A percentile compares a stretch with the other conserved stretches of the same genome.
phyloP scores from a whole-genome alignment of 2,113 vertebrate species.

The Pholis gunnellus region DNA sequence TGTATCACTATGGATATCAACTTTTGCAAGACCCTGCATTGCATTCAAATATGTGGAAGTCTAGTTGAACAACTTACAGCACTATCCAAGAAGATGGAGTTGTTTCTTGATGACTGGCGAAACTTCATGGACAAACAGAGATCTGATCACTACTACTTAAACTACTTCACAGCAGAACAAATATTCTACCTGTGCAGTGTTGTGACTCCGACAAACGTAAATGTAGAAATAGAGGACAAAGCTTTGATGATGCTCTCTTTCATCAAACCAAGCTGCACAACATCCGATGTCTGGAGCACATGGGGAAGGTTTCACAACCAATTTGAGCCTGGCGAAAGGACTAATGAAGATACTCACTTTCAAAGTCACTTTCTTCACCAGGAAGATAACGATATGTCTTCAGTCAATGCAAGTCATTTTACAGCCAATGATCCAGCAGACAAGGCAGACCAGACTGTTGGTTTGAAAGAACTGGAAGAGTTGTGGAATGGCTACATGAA shows the following conservation, averaged over 20 bases:
- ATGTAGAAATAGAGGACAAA: constrained; percentile 65
- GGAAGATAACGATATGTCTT: neutral
- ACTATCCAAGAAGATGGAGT: constrained; percentile 88
- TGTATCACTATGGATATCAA: constrained; percentile 84
- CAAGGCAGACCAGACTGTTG: constrained; percentile 25
- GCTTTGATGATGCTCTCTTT: constrained; percentile 91
- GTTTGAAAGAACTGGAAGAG: constrained; percentile 67
- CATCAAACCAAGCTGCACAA: constrained; percentile 80
- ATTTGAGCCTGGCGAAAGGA: constrained; percentile 48
- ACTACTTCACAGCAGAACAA: constrained; percentile 91
- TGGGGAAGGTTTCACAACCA: constrained; percentile 53
- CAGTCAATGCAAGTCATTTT: constrained; percentile 2
- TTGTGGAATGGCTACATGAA: constrained; percentile 84
- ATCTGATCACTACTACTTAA: constrained; percentile 84
- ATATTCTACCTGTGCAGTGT: constrained; percentile 87
- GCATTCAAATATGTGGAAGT: constrained; percentile 45
- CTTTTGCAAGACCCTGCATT: constrained; percentile 44
- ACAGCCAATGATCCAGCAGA: neutral
- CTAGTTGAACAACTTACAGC: constrained; percentile 77
- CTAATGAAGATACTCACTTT: constrained; percentile 53
- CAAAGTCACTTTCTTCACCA: constrained; percentile 60
- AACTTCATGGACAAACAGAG: constrained; percentile 83
- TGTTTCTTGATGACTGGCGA: constrained; percentile 84
- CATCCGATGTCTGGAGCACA: constrained; percentile 35
- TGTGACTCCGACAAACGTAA: constrained; percentile 60